Percentiles rank a stretch among this genome's conserved stretches.
These are phyloP conservation scores for Holacanthus passer DNA, from an alignment of 2,113 vertebrate species.

Conservation along the genomic window DNA sequence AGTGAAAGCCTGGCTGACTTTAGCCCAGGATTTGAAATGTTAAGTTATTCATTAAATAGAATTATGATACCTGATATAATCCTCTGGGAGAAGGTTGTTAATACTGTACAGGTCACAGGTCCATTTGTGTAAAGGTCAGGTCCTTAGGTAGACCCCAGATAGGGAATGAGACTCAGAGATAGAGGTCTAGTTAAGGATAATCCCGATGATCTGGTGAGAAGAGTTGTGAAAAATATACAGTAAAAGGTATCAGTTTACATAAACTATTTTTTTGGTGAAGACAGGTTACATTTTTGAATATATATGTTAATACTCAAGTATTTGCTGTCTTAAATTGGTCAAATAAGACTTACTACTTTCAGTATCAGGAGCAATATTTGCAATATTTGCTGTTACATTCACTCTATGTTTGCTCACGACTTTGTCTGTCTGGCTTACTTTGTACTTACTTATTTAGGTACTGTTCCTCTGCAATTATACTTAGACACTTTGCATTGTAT, in stretches of 20 bases:
- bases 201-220: conserved; percentile 47
- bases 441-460: too few species aligned
- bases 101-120: conserved; percentile 76
- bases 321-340: conserved; percentile 32
- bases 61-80: conserved; percentile 77
- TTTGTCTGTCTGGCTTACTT: too few species aligned
- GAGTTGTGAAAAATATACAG: conserved; percentile 27
- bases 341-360: conserved; percentile 33
- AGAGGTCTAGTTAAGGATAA: conserved; percentile 61
- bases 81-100: conserved; percentile 64
- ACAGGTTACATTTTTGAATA: conserved; percentile 1
- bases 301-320: background rate
- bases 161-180: conserved; percentile 40
- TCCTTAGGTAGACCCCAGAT: conserved; percentile 53
- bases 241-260: conserved; percentile 22
- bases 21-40: conserved; percentile 78
- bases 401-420: too few species aligned
- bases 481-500: too few species aligned
- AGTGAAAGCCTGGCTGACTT: conserved; percentile 58
- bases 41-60: conserved; percentile 86
- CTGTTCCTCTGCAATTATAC: too few species aligned
- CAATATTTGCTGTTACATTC: too few species aligned
- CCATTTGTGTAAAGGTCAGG: conserved; percentile 77
- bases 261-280: background rate
- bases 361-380: too few species aligned